phyloP scores from a whole-genome alignment of 2,888 invertebrate genomes.

The Zygogramma bicolorata region DNA sequence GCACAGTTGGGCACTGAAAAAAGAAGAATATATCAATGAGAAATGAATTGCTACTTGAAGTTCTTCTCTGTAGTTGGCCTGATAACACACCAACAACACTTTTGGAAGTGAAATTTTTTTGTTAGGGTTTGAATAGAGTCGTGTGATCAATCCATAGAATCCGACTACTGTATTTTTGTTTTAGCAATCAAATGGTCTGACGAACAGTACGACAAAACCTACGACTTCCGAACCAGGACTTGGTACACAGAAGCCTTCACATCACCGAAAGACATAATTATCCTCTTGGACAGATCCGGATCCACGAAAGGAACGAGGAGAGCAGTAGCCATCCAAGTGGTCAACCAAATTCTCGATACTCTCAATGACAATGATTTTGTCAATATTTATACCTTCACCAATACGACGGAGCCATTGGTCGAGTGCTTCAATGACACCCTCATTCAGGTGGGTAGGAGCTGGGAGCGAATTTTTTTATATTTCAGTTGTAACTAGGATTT shows the following conservation, averaged over 20 bases:
- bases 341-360: conserved; percentile 92
- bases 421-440: conserved; percentile 85
- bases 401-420: conserved; percentile 82
- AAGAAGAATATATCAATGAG: no score
- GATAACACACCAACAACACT: no score
- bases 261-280: conserved; percentile 93
- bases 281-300: conserved; percentile 76
- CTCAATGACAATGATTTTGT: conserved; percentile 98
- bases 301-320: conserved; percentile 76
- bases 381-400: conserved; percentile 93
- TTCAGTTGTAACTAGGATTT: no score
- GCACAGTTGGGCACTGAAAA: no score
- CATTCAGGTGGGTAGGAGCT: conserved; percentile 80
- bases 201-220: conserved; percentile 74
- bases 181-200: conserved; percentile 79
- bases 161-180: neutral
- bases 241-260: conserved; percentile 99
- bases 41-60: no score
- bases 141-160: neutral
- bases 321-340: conserved; percentile 89
- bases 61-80: no score
- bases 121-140: neutral
- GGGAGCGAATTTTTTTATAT: no score
- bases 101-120: neutral
- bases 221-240: conserved; percentile 92